Percentiles rank a stretch among this genome's conserved stretches.
Conservation (phyloP, 2,888 invertebrate genomes). For the Lacanobia wlatinum region DNA sequence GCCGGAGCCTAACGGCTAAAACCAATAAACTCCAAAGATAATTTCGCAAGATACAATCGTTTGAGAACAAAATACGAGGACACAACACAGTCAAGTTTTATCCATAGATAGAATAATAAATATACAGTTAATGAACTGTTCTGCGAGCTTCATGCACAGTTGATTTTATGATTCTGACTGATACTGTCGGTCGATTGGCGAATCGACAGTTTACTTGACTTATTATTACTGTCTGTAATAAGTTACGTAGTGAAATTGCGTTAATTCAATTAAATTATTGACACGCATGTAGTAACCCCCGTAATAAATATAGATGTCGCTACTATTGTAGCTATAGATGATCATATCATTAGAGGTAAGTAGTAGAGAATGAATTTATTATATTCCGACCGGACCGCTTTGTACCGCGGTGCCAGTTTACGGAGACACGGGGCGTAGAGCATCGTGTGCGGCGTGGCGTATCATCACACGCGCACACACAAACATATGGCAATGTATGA, state of each 20-base stretch:
- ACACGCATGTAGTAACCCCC: conserved; percentile 10
- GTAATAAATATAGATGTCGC: not conserved
- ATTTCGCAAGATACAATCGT: conserved; percentile 43
- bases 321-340: not conserved
- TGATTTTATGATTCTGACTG: conserved; percentile 42
- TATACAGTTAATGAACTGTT: conserved; percentile 50
- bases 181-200: conserved; percentile 40
- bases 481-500: too few relatives aligned
- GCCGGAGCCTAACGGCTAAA: conserved; percentile 35
- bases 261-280: conserved; percentile 51
- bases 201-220: conserved; percentile 59
- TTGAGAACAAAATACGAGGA: conserved; percentile 9
- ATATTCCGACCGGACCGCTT: too few relatives aligned
- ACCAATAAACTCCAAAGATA: conserved; percentile 51
- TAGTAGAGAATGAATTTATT: too few relatives aligned
- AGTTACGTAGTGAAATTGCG: conserved; percentile 44
- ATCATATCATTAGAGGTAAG: conserved; percentile 25
- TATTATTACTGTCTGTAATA: conserved; percentile 50
- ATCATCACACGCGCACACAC: too few relatives aligned
- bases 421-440: too few relatives aligned
- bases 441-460: too few relatives aligned
- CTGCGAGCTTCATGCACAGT: conserved; percentile 40
- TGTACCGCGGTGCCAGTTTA: too few relatives aligned
- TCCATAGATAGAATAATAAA: not conserved
- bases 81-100: conserved; percentile 32